Conservation (phyloP, 1,140 invertebrate species). For the Drosophila ficusphila region DNA sequence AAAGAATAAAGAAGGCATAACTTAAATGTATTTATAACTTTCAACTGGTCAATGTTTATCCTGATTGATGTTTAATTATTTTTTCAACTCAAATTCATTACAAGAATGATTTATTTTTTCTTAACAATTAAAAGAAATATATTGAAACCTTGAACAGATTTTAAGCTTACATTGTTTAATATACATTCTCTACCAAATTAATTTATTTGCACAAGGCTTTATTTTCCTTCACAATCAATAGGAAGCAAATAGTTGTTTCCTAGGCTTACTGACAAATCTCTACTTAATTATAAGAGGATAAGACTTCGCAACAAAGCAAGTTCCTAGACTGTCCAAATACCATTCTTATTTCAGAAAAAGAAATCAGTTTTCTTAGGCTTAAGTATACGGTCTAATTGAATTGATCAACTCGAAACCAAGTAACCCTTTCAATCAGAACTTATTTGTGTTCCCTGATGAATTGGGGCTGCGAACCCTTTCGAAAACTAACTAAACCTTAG, state of each 20-base stretch:
- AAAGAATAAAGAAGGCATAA: too few species aligned
- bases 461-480: slow-evolving; percentile 13
- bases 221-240: not conserved
- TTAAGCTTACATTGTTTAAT: too few species aligned
- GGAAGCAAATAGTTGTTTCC: not conserved
- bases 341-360: slow-evolving; percentile 5
- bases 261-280: not conserved
- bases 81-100: too few species aligned
- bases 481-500: slow-evolving; percentile 11
- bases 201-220: not conserved
- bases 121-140: too few species aligned
- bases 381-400: slow-evolving; percentile 18
- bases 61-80: too few species aligned
- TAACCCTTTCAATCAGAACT: slow-evolving; percentile 27
- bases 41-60: too few species aligned
- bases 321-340: too few species aligned
- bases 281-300: slow-evolving; percentile 2
- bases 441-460: slow-evolving; percentile 38
- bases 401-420: not conserved
- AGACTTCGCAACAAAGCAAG: not conserved
- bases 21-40: too few species aligned
- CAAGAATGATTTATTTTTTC: too few species aligned
- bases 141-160: too few species aligned
- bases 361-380: slow-evolving; percentile 25
- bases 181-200: too few species aligned